phyloP scores from a whole-genome alignment of 2,113 vertebrate genomes.

The Corydoras maculifer region DNA sequence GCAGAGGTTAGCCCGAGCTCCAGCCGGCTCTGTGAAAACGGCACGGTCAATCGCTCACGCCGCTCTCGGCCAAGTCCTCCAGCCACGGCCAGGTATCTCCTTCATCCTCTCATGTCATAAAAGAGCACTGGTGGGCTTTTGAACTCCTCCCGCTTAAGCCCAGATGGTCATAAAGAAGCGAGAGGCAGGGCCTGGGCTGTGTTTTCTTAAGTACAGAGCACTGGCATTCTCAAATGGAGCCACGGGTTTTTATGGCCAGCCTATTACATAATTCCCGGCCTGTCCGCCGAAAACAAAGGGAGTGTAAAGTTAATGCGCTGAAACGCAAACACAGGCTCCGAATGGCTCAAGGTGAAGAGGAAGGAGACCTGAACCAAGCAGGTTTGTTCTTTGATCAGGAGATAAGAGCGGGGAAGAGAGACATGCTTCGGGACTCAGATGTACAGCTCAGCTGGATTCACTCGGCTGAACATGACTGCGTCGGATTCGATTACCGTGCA shows the following conservation, averaged over 20 bases:
- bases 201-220: constrained; percentile 56
- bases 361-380: constrained; percentile 34
- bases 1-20: constrained; percentile 46
- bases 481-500: too few species aligned
- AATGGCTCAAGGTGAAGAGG: constrained; percentile 37
- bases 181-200: constrained; percentile 48
- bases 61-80: constrained; percentile 32
- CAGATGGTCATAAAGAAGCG: constrained; percentile 53
- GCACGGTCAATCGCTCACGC: constrained; percentile 36
- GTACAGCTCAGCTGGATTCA: neutral
- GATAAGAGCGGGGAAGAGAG: constrained; percentile 32
- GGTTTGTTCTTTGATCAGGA: constrained; percentile 41
- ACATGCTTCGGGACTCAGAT: constrained; percentile 3
- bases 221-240: constrained; percentile 54
- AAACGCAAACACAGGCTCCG: constrained; percentile 61
- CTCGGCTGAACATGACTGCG: too few species aligned
- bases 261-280: constrained; percentile 61
- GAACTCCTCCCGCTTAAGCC: constrained; percentile 43
- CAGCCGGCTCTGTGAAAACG: constrained; percentile 39
- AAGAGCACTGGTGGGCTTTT: constrained; percentile 55
- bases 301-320: constrained; percentile 67
- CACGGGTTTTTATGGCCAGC: constrained; percentile 45
- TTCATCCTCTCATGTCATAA: constrained; percentile 57
- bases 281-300: constrained; percentile 61
- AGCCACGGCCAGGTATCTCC: constrained; percentile 46